Evolutionary conservation across 2,888 invertebrate species (phyloP), one percentile per base, ranked within the genome.

Genomic region (Leucophenga maculata): DNA sequence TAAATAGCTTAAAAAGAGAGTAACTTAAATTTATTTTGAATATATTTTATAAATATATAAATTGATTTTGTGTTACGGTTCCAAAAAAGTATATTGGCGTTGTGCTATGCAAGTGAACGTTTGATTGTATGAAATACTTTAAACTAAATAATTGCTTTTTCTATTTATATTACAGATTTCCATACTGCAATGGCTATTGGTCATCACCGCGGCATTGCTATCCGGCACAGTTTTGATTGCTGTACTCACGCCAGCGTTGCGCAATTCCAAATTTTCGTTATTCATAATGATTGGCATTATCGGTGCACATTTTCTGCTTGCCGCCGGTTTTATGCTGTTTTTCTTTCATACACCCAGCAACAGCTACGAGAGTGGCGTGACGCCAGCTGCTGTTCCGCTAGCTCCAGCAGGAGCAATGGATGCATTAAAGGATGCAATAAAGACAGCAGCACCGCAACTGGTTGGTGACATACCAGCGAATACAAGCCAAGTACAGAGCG

Each of bases 181-280:
- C 22, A 92, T 94, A 91, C 90, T 98, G 39, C 97, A 97, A 84
- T 98, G 98, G 98, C 84, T 93, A 6, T 90, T 98, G 62, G 95
- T 97, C 0, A 89, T 95, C 48, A 89, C 94, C 77, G 97, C 95
- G 0, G 94, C 97, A 0, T 89, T 93, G 44, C 89, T 97, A 32
- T 97, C 97, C 0, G 97, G 97, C 8, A 92, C 92, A 20, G 97
- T 97, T 1, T 90, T 99, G 14, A 91, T 97, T 22, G 91, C 94
- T 72, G 94, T 96, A 72, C 90, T 98, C 11, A 90, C 94, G 85
- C 96, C 97, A 0, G 93, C 95, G 0, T 79, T 93, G 69, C 90
- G 90, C 67, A 90, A 91, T 77, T 93, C 93, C 0, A 91, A 91
- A 87, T 90, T 93, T 78, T 93, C 93, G 52, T 86, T 93, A 60